A percentile compares a stretch with the other conserved stretches of the same genome.
Evolutionary conservation across 2,888 invertebrate species (phyloP).

Genomic region (Cantharis lateralis): DNA sequence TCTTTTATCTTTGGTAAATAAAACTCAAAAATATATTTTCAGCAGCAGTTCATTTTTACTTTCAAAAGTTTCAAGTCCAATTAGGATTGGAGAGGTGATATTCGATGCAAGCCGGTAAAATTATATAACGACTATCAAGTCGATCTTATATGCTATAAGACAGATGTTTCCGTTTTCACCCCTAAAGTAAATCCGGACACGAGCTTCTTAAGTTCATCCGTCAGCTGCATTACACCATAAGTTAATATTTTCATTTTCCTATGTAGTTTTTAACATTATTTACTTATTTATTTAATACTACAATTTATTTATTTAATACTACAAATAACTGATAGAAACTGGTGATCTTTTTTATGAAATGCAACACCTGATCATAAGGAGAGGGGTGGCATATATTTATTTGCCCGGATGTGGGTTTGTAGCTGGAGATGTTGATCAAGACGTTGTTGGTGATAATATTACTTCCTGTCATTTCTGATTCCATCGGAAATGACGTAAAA

Average conservation of each 20-base stretch:
- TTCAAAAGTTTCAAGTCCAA: background rate
- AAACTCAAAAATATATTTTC: background rate
- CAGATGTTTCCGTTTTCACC: conserved; percentile 11
- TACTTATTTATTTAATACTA: too few species aligned
- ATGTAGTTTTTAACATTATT: background rate
- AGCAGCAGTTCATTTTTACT: background rate
- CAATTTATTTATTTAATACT: background rate
- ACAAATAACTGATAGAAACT: background rate
- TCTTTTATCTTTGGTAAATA: background rate
- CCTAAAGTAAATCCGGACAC: conserved; percentile 1
- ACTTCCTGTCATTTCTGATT: background rate
- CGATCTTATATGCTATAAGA: background rate
- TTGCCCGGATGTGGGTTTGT: background rate
- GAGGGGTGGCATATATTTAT: background rate
- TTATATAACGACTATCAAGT: conserved; percentile 1
- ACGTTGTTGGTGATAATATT: background rate
- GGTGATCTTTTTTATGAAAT: background rate
- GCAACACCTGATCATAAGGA: background rate
- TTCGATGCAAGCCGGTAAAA: background rate
- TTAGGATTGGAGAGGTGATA: background rate
- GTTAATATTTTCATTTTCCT: background rate
- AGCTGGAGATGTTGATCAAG: too few species aligned
- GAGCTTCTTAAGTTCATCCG: background rate
- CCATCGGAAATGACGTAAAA: background rate
- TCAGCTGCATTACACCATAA: background rate